A percentile compares a stretch with the other conserved stretches of the same genome.
These are phyloP conservation scores for Aphelocoma californica DNA, from an alignment of 2,797 vertebrate species.

Conservation along the genomic window DNA sequence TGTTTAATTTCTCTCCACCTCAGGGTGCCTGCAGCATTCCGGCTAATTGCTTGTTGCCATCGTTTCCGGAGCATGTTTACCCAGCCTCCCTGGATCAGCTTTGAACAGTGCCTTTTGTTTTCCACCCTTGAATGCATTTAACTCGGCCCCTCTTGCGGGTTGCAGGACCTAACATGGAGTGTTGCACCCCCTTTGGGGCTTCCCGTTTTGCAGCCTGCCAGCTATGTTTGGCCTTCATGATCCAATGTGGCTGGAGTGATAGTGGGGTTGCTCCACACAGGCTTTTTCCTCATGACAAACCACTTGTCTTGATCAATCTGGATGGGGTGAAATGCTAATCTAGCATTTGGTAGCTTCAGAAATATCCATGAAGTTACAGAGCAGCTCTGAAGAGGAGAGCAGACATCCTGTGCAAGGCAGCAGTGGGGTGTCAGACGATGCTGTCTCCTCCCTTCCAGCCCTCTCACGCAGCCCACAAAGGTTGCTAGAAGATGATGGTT, in stretches of 20 bases:
- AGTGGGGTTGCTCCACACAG: not conserved
- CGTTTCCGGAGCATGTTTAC: slow-evolving; percentile 5
- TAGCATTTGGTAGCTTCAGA: not conserved
- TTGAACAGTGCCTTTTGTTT: slow-evolving; percentile 46
- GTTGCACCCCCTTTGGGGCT: not conserved
- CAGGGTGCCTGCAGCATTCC: slow-evolving; percentile 21
- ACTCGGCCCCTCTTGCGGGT: accelerated
- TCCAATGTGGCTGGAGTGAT: not conserved
- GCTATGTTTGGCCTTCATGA: not conserved
- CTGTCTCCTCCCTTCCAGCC: not conserved
- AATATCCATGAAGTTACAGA: not conserved
- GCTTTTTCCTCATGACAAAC: not conserved
- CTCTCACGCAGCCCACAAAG: not conserved
- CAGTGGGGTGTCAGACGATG: not conserved
- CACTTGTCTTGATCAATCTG: not conserved
- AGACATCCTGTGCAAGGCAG: not conserved
- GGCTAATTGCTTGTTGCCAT: slow-evolving; percentile 45
- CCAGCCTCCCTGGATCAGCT: slow-evolving; percentile 15
- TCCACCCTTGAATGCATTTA: not conserved
- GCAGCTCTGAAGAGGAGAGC: not conserved
- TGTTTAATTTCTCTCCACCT: slow-evolving; percentile 59
- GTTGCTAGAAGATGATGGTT: not conserved
- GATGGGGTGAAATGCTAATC: not conserved
- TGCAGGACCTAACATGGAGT: not conserved
- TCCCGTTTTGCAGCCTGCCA: not conserved